Evolutionary conservation across 2,797 vertebrate genomes (phyloP).

Genomic region (Rachycentron canadum): DNA sequence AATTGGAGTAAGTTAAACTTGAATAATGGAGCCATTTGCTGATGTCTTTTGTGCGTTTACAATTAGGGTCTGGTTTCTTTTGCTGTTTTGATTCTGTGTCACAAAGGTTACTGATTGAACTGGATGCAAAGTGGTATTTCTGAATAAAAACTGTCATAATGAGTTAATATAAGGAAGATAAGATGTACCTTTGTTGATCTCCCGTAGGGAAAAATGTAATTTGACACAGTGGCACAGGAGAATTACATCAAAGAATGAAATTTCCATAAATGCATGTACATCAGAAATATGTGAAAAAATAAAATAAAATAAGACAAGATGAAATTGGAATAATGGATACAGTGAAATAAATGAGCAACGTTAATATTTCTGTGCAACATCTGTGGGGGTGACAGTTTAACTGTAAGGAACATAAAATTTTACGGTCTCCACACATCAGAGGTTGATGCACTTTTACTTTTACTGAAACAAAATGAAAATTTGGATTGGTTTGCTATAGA

Average conservation of each 20-base stretch:
- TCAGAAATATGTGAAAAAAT: background rate
- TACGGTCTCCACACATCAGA: background rate
- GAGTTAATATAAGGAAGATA: background rate
- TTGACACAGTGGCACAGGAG: background rate
- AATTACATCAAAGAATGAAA: background rate
- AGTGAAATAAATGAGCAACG: background rate
- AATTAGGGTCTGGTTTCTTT: background rate
- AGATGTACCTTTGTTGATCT: background rate
- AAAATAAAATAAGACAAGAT: background rate
- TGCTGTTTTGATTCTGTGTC: background rate
- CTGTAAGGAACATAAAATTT: no score
- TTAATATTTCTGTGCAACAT: no score
- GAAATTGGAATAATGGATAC: no score
- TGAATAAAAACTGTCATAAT: background rate
- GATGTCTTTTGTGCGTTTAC: background rate
- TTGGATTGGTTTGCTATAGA: background rate
- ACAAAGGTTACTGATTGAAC: background rate
- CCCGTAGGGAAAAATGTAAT: background rate
- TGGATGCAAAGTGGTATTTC: background rate
- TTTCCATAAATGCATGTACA: background rate
- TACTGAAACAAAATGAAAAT: background rate
- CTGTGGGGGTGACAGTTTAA: no score
- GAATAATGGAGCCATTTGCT: background rate
- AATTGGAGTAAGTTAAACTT: slow-evolving; percentile 4
- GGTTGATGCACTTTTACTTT: background rate